phyloP scores from a whole-genome alignment of 1,140 invertebrate genomes.

The Lerema accius region DNA sequence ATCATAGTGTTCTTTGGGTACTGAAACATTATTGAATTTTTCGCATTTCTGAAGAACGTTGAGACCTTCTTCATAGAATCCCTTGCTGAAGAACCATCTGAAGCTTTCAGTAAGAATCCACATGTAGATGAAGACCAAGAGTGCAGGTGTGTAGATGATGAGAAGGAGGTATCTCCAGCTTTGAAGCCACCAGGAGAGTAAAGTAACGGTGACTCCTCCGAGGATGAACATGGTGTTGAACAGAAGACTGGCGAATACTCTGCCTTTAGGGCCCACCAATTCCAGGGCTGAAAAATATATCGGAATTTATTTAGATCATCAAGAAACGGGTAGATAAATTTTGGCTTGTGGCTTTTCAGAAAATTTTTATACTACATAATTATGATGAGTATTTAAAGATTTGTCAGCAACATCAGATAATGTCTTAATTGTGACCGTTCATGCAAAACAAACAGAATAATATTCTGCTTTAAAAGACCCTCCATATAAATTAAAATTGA shows the following conservation, averaged over 20 bases:
- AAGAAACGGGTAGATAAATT: not conserved
- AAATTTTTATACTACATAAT: no score
- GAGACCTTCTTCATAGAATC: conserved; percentile 86
- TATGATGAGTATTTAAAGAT: no score
- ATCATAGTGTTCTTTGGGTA: conserved; percentile 82
- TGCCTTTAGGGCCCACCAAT: conserved; percentile 87
- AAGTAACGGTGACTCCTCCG: conserved; percentile 87
- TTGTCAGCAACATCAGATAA: no score
- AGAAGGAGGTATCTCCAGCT: conserved; percentile 89
- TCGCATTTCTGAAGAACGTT: conserved; percentile 85
- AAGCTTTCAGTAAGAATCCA: conserved; percentile 86
- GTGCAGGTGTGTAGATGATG: conserved; percentile 86
- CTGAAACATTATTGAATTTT: conserved; percentile 85
- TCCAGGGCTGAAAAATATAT: conserved; percentile 83
- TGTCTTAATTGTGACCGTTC: no score
- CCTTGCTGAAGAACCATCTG: conserved; percentile 90
- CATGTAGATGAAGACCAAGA: conserved; percentile 86
- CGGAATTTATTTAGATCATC: not conserved
- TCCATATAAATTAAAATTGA: no score
- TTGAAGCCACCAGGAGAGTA: conserved; percentile 86
- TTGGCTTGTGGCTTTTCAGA: not conserved
- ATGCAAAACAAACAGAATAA: no score
- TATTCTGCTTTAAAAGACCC: no score
- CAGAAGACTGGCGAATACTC: conserved; percentile 88
- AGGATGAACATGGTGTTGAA: conserved; percentile 89